phyloP scores from a whole-genome alignment of 37 sponge, comb jelly and placozoan genomes.

The Agelas oroides region DNA sequence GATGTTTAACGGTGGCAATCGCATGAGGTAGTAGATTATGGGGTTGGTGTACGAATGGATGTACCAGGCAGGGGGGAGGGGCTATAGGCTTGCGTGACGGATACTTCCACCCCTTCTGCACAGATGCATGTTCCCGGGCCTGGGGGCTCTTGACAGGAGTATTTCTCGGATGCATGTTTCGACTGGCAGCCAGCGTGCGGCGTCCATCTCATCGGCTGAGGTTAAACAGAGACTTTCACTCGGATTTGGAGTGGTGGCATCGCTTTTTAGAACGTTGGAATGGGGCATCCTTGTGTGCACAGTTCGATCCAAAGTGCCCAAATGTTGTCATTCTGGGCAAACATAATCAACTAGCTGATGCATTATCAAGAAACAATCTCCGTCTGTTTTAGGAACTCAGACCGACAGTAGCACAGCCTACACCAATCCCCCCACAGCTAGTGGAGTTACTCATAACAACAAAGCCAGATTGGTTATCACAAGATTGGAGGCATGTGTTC shows the following conservation, averaged over 20 bases:
- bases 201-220: slow-evolving; percentile 8
- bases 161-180: slow-evolving; percentile 18
- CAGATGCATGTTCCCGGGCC: too few species aligned
- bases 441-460: not conserved
- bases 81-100: too few species aligned
- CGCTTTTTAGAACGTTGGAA: not conserved
- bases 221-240: not conserved
- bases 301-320: not conserved
- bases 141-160: too few species aligned
- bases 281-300: too few species aligned
- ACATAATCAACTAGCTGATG: not conserved
- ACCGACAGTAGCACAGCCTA: too few species aligned
- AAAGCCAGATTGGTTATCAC: not conserved
- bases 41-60: too few species aligned
- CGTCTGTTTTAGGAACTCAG: not conserved
- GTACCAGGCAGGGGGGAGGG: too few species aligned
- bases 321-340: not conserved
- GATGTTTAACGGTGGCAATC: too few species aligned
- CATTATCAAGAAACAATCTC: slow-evolving; percentile 2
- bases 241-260: slow-evolving; percentile 39
- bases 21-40: too few species aligned
- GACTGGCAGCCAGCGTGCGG: not conserved
- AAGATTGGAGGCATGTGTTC: not conserved
- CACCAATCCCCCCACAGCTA: not conserved
- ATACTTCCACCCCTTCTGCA: too few species aligned